A percentile compares a stretch with the other conserved stretches of the same genome.
Conservation (phyloP, 2,113 vertebrate genomes). For the Parotia lawesii region DNA sequence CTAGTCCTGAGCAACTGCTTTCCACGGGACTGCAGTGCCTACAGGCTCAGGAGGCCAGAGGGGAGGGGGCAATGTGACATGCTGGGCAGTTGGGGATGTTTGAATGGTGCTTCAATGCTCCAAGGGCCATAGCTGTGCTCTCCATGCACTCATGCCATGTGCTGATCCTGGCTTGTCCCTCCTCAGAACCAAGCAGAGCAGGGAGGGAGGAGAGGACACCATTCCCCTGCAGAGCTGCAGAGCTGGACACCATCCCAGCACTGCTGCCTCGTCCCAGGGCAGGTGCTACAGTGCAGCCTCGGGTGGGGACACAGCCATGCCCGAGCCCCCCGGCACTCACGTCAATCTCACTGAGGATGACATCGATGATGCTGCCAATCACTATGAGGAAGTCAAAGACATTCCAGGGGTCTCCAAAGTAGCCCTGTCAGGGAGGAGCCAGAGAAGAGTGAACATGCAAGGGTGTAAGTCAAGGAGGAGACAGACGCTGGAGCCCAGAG, state of each 20-base stretch:
- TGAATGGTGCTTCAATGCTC: not conserved
- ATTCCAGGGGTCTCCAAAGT: constrained; percentile 99
- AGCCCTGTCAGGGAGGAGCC: constrained; percentile 76
- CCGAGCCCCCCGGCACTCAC: constrained; percentile 72
- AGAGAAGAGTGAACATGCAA: not conserved
- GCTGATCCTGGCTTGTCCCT: not conserved
- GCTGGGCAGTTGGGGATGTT: not conserved
- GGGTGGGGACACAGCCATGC: accelerated
- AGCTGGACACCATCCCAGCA: not conserved
- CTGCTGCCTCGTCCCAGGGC: not conserved
- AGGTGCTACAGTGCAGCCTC: accelerated
- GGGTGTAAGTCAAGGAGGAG: not conserved
- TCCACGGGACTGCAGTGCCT: not conserved
- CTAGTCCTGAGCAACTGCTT: not conserved
- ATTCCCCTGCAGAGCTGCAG: not conserved
- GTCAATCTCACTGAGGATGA: constrained; percentile 95
- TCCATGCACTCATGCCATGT: not conserved
- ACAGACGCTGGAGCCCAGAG: not conserved
- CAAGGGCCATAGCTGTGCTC: not conserved
- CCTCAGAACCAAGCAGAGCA: not conserved
- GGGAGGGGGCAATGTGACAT: not conserved
- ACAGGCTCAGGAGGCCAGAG: not conserved
- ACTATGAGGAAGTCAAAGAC: constrained; percentile 98
- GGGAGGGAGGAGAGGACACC: not conserved
- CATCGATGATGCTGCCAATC: constrained; percentile 92